Evolutionary conservation across 2,113 vertebrate genomes (phyloP).

Genomic region (Alexandromys fortis): DNA sequence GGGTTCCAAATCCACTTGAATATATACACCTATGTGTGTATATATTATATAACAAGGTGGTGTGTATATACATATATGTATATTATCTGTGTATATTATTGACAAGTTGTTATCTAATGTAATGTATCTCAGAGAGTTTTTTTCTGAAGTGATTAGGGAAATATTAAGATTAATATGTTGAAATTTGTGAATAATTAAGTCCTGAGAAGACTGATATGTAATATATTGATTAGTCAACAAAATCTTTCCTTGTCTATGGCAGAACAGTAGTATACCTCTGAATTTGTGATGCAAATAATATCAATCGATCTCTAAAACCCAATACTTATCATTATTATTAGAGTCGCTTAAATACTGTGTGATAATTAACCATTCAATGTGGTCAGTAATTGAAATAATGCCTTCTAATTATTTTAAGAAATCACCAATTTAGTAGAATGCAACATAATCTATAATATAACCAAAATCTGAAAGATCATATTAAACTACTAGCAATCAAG

Average conservation of each 20-base stretch:
- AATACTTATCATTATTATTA: background rate
- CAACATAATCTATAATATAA: constrained; percentile 19
- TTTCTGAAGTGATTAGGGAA: background rate
- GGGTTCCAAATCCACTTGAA: background rate
- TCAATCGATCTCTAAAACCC: background rate
- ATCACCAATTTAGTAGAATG: background rate
- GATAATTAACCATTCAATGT: background rate
- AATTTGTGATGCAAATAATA: background rate
- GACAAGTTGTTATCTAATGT: background rate
- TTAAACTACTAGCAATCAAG: background rate
- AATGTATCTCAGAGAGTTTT: background rate
- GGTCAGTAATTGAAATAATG: background rate
- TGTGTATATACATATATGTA: background rate
- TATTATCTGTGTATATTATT: background rate
- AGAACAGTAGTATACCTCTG: background rate
- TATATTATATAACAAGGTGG: background rate
- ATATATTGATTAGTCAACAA: background rate
- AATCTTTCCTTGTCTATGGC: background rate
- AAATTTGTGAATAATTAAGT: background rate
- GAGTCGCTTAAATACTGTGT: background rate
- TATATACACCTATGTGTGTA: background rate
- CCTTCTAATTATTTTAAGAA: background rate
- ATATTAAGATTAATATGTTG: background rate
- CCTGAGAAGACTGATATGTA: background rate
- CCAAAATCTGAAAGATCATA: background rate